A percentile compares a stretch with the other conserved stretches of the same genome.
Evolutionary conservation across 1,140 invertebrate species (phyloP).

Genomic region (Drosophila leontia): DNA sequence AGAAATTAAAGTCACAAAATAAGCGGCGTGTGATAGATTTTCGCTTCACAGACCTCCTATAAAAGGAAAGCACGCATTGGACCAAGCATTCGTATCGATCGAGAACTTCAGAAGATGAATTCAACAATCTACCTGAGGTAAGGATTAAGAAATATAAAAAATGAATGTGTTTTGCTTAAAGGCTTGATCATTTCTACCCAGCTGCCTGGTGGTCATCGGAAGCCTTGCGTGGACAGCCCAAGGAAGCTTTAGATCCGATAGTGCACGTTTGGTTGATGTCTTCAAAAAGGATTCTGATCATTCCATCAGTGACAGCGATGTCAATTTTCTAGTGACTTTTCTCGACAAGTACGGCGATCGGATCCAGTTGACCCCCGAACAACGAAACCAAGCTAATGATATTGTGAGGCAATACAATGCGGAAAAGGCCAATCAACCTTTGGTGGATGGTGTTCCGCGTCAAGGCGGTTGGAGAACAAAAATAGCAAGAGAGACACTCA

Average conservation of each 20-base stretch:
- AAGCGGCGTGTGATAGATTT: not conserved
- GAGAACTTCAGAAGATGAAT: not conserved
- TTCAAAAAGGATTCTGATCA: not conserved
- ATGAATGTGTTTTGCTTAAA: no score
- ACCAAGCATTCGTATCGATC: not conserved
- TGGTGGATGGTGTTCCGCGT: not conserved
- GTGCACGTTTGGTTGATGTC: not conserved
- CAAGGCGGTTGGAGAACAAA: not conserved
- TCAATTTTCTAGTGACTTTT: not conserved
- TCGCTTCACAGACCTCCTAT: not conserved
- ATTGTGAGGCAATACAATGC: not conserved
- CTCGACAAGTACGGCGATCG: not conserved
- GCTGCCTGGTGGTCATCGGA: constrained; percentile 9
- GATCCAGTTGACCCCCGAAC: not conserved
- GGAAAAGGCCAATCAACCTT: not conserved
- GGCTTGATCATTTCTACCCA: not conserved
- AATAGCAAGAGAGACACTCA: no score
- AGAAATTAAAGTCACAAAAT: not conserved
- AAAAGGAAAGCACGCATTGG: not conserved
- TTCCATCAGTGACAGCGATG: not conserved
- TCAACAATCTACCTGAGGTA: not conserved
- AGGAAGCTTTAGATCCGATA: not conserved
- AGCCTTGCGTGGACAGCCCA: not conserved
- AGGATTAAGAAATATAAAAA: not conserved
- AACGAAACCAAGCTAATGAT: not conserved